A percentile compares a stretch with the other conserved stretches of the same genome.
These are phyloP conservation scores for Isurus oxyrinchus DNA, from an alignment of 2,113 vertebrate genomes.

Conservation along the genomic window DNA sequence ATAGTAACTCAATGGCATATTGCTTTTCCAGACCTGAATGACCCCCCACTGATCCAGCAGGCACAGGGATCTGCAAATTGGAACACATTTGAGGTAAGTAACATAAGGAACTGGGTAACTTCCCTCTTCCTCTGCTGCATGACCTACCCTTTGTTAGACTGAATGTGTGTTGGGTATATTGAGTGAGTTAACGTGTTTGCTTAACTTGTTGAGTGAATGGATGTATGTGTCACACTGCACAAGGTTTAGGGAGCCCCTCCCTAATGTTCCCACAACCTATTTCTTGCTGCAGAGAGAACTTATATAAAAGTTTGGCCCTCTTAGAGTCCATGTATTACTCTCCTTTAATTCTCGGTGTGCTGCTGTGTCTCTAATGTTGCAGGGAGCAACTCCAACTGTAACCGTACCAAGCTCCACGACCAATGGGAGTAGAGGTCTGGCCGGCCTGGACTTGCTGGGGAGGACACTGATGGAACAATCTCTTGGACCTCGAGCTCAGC, in stretches of 20 bases:
- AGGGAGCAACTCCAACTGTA: neutral
- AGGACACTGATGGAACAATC: neutral
- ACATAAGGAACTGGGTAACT: neutral
- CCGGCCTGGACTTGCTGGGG: neutral
- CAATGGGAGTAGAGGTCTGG: neutral
- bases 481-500: neutral
- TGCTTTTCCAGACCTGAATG: conserved; percentile 9
- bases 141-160: neutral
- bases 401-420: neutral
- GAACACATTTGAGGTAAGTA: neutral
- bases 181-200: neutral
- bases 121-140: neutral
- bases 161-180: neutral
- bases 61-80: neutral
- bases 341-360: neutral
- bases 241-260: neutral
- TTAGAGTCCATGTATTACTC: neutral
- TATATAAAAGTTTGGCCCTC: neutral
- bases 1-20: neutral
- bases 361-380: neutral
- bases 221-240: neutral
- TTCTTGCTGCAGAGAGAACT: neutral
- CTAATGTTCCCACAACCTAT: neutral
- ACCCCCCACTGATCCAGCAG: neutral
- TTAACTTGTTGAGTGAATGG: neutral